Base-by-base conservation (phyloP, 2,797 vertebrate genomes). In the Chelon auratus region DNA sequence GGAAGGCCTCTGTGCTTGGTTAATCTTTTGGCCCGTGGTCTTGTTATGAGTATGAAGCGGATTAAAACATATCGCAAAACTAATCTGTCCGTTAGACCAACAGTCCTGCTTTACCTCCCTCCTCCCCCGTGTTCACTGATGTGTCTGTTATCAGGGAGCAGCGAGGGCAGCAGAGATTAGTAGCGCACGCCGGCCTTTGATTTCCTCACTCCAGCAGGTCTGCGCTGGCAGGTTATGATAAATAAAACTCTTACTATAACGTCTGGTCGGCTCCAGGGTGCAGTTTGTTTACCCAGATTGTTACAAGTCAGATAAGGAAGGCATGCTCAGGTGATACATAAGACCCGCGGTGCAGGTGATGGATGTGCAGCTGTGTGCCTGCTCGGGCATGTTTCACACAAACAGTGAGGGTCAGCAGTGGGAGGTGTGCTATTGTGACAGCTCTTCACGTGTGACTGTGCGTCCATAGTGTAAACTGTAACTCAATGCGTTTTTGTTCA, bases 41-140 rank as follows among this genome's bases (percentile, higher is more conserved):
- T 18, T 73, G 83, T 88, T 83, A 70, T 75, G 77, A 87, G 77
- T 66, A 30, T 81, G 72, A 66, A 51, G 70, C 1, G 80, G 86
- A 89, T 92, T 91, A 85, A 87, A 88, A 84, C 63, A 65, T 77
- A 88, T 87, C 85, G 59, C 57, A 13, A 40, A 75, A 66, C 83
- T 82, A 89, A 91, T 92, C 84, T 77, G 85, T 33, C 52, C 47
- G 62, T 78, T 87, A 83, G 57, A 80, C 84, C 24, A 5, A 37
- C 74, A 62, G 14, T 54, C 50, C 61, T 1, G 20, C 55, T 3
- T 48, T n/a, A 14, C 69, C 60, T 70, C 45, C 42, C 61, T 43
- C 42, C 33, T 40, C 33, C 22, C 51, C 58, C 54, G 78, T 85
- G 76, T 68, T 80, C 68, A 40, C 68, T 69, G 71, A 62, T 63